phyloP scores from a whole-genome alignment of 2,888 invertebrate species.

The Lycocerus yunnanus region DNA sequence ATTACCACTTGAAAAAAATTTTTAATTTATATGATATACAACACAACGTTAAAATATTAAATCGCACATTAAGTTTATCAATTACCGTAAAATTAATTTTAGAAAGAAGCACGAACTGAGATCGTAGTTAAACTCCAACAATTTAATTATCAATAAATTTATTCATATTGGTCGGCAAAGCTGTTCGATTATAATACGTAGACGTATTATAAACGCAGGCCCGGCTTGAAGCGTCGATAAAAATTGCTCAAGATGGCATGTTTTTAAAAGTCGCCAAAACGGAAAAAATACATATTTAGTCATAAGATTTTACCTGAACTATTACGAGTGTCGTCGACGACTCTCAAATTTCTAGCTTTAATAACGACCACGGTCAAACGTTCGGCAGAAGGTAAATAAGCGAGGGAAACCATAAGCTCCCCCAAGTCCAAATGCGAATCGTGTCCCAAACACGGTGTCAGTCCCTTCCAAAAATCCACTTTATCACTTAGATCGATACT shows the following conservation, averaged over 20 bases:
- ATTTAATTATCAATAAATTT: not conserved
- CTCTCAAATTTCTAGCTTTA: conserved; percentile 59
- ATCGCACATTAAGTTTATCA: not conserved
- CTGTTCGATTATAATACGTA: not conserved
- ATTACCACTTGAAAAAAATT: too few species aligned
- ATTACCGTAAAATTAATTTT: not conserved
- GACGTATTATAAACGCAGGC: not conserved
- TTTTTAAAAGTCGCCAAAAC: too few species aligned
- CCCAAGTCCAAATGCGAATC: conserved; percentile 57
- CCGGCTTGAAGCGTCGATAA: not conserved
- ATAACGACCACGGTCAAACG: conserved; percentile 64
- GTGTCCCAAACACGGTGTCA: conserved; percentile 60
- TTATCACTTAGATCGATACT: conserved; percentile 62
- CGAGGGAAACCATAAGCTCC: conserved; percentile 62
- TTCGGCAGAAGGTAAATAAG: conserved; percentile 62
- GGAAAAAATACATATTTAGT: not conserved
- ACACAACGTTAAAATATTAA: not conserved
- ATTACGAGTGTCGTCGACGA: conserved; percentile 54
- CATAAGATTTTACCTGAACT: conserved; percentile 45
- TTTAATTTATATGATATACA: too few species aligned
- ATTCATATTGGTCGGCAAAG: not conserved
- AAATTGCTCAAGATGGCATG: too few species aligned
- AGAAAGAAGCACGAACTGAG: not conserved
- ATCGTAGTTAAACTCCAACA: not conserved
- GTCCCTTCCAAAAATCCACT: conserved; percentile 62